Conservation (phyloP, 2,888 invertebrate species). For the Melinopterus prodromus region DNA sequence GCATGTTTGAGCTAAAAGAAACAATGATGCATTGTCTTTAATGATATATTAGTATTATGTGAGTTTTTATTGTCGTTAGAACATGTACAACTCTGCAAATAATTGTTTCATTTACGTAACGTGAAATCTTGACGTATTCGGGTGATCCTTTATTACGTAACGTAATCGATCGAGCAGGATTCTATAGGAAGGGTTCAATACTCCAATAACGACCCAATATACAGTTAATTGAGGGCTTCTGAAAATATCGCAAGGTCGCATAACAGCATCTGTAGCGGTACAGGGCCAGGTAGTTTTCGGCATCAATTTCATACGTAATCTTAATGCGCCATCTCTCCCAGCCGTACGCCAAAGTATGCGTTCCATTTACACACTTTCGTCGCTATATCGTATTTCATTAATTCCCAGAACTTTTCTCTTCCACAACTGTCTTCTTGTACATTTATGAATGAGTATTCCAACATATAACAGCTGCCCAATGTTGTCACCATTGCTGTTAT, state of each 20-base stretch:
- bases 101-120: neutral
- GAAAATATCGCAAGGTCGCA: slow-evolving; percentile 22
- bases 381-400: neutral
- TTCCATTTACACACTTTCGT: neutral
- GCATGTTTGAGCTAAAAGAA: neutral
- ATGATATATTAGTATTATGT: neutral
- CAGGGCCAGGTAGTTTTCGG: slow-evolving; percentile 20
- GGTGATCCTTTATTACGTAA: neutral
- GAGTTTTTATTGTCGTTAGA: neutral
- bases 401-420: neutral
- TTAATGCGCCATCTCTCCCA: neutral
- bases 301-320: slow-evolving; percentile 15
- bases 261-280: slow-evolving; percentile 17
- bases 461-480: too few species aligned
- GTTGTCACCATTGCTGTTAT: too few species aligned
- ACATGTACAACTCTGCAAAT: neutral
- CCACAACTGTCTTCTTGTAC: too few species aligned
- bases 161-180: neutral
- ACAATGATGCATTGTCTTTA: neutral
- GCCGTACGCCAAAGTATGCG: neutral
- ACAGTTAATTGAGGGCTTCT: slow-evolving; percentile 21
- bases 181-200: slow-evolving; percentile 17
- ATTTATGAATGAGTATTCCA: too few species aligned
- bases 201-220: slow-evolving; percentile 19
- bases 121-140: neutral